Percentiles rank a stretch among this genome's conserved stretches.
phyloP scores from a whole-genome alignment of 2,888 invertebrate genomes.

The Eueremaeus valkanovi region DNA sequence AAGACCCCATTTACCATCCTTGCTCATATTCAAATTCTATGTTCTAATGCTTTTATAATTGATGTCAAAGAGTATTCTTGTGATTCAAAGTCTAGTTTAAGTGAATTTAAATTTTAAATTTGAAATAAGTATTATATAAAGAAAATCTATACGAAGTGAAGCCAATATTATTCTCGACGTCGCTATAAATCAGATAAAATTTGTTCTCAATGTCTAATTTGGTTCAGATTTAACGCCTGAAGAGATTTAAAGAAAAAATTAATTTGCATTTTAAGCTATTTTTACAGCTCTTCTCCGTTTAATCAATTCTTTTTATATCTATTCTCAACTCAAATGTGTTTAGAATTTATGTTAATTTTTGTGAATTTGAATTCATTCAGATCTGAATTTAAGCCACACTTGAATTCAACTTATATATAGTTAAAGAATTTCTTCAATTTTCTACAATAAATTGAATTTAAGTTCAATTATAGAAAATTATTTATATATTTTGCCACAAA shows the following conservation, averaged over 20 bases:
- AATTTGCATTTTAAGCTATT: neutral
- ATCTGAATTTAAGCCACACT: no score
- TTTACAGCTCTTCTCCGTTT: neutral
- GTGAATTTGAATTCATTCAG: no score
- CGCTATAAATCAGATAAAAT: neutral
- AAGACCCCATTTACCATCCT: no score
- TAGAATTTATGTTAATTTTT: constrained; percentile 2
- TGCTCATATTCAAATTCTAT: no score
- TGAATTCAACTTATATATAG: no score
- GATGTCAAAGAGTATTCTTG: neutral
- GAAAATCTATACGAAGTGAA: neutral
- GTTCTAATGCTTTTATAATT: no score
- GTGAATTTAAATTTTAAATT: neutral
- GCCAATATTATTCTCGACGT: neutral
- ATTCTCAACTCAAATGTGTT: neutral
- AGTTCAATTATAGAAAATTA: no score
- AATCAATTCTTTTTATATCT: neutral
- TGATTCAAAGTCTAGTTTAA: neutral
- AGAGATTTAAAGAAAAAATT: neutral
- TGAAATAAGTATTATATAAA: neutral
- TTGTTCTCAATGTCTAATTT: neutral
- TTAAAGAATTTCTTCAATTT: no score
- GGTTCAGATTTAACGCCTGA: neutral
- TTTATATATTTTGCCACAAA: no score
- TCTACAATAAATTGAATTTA: no score